Conservation (phyloP, 2,797 vertebrate genomes). For the Garrulus glandarius region DNA sequence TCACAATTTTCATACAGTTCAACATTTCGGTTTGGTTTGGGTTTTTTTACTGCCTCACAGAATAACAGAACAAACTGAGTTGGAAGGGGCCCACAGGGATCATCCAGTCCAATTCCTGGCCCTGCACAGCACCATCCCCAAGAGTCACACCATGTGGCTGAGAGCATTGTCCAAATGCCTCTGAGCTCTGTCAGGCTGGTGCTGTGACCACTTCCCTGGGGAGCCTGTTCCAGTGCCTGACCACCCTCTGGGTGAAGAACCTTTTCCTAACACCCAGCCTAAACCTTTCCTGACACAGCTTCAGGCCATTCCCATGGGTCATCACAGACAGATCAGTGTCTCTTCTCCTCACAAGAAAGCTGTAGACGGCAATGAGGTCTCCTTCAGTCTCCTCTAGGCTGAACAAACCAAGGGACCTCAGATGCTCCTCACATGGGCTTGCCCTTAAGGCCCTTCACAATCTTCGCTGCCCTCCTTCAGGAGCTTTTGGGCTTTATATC, state of each 20-base stretch:
- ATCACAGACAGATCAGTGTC: not conserved
- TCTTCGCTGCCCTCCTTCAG: not conserved
- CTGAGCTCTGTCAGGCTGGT: not conserved
- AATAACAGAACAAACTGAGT: not conserved
- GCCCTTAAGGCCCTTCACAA: not conserved
- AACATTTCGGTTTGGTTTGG: not conserved
- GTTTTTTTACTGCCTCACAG: not conserved
- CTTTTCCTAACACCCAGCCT: not conserved
- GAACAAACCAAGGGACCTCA: not conserved
- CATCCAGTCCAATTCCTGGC: not conserved
- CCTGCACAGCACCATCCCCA: not conserved
- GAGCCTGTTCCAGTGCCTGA: not conserved
- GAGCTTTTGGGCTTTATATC: not conserved
- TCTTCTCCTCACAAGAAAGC: not conserved
- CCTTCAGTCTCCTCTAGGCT: not conserved
- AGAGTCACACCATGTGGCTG: not conserved
- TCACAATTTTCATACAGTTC: not conserved
- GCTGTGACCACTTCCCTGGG: too few species aligned
- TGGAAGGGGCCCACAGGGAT: not conserved
- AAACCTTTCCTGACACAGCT: not conserved
- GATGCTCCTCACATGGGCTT: accelerated
- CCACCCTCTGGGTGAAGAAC: not conserved
- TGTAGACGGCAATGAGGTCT: not conserved
- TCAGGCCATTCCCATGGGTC: not conserved
- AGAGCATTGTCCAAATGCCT: not conserved